Evolutionary conservation across 2,888 invertebrate species (phyloP), one percentile per base, ranked within the genome.

Genomic region (Augochlorella aurata): DNA sequence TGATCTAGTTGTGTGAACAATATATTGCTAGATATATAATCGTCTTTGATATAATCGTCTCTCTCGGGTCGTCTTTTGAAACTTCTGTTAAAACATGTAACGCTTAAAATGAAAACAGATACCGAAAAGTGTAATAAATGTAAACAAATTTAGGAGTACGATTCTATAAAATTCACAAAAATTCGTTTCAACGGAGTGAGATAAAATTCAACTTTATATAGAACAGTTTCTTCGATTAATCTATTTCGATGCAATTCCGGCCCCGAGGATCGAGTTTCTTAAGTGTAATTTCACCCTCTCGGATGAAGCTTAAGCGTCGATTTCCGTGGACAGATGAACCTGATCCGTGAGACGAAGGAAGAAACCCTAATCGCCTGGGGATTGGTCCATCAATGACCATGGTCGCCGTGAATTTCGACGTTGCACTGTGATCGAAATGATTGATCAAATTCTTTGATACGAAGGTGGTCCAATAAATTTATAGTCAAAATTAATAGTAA

Each of bases 231-330:
- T 65, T 44, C 10, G 38, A 65, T 44, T 65, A 65, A 65, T 65
- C 44, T n/a, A 63, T 63, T 63, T 63, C 63, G 63, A 63, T 63
- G n/a, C 44, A 65, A 44, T n/a, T 65, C 44, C n/a, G n/a, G 0
- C 18, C 63, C 0, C 45, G 21, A 1, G 54, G 38, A 16, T 49
- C 65, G 24, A 50, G 74, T 45, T 52, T 63, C 63, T 63, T 63
- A 67, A 44, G 54, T 54, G 29, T 29, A 54, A 67, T 74, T 67
- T 49, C 63, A 63, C 9, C 65, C 47, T 47, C 18, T 65, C 45
- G 74, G 49, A 66, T 50, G 65, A 38, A 38, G 4, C 9, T 24
- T n/a, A 18, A 44, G 12, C 49, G 74, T 44, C 50, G 63, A 74
- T 74, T 50, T 52, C 66, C 38, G 66, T 49, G 49, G 44, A 50